phyloP scores from a whole-genome alignment of 2,888 invertebrate species.

The Drosophila neoperkinsi region DNA sequence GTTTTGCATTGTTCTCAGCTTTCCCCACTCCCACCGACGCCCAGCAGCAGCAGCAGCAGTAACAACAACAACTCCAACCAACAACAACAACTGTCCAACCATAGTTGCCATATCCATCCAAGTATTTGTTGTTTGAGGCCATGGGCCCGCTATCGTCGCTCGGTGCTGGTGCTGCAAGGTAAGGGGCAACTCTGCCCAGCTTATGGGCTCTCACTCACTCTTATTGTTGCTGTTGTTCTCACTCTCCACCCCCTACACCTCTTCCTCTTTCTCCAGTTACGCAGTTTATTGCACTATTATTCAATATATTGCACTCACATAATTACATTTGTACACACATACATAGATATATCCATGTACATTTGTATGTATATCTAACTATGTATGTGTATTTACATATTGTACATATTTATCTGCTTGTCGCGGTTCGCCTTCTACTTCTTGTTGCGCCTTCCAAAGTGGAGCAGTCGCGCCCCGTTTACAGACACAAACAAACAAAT shows the following conservation, averaged over 20 bases:
- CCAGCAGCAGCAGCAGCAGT: conserved; percentile 40
- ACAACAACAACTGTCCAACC: conserved; percentile 26
- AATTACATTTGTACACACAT: conserved; percentile 9
- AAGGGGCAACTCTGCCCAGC: conserved; percentile 46
- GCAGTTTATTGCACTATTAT: conserved; percentile 56
- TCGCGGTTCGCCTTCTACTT: conserved; percentile 15
- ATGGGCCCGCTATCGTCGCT: conserved; percentile 45
- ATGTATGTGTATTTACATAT: conserved; percentile 14
- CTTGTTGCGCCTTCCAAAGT: conserved; percentile 38
- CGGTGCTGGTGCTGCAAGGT: conserved; percentile 47
- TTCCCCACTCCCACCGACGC: conserved; percentile 51
- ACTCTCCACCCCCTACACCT: conserved; percentile 2
- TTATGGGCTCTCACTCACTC: conserved; percentile 30
- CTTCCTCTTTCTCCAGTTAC: conserved; percentile 8
- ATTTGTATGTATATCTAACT: conserved; percentile 3
- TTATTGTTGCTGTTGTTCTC: conserved; percentile 32
- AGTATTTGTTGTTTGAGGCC: conserved; percentile 37
- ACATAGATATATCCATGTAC: neutral
- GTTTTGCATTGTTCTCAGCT: conserved; percentile 59
- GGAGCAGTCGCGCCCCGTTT: conserved; percentile 50
- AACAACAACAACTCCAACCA: conserved; percentile 20
- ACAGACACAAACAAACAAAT: conserved; percentile 29
- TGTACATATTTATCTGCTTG: conserved; percentile 16
- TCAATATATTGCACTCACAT: conserved; percentile 41
- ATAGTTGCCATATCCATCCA: conserved; percentile 37